phyloP scores from a whole-genome alignment of 2,113 vertebrate species.

The Clupea harengus region DNA sequence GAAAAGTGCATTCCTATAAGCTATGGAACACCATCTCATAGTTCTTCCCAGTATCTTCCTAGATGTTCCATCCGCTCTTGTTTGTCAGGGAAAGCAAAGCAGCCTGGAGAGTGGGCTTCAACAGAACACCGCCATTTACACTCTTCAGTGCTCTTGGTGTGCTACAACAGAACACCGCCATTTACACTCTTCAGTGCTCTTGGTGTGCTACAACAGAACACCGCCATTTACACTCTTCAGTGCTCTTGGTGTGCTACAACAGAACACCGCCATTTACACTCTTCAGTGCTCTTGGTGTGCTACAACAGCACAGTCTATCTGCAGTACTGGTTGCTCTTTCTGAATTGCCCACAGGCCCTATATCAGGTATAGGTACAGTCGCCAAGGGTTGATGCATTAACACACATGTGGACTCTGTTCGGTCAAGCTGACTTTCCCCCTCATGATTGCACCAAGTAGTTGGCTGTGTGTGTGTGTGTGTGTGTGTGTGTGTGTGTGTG shows the following conservation, averaged over 20 bases:
- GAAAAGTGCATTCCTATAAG: neutral
- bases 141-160: neutral
- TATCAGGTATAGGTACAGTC: neutral
- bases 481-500: slow-evolving; percentile 7
- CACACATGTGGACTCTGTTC: neutral
- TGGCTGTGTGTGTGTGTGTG: neutral
- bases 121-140: neutral
- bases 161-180: neutral
- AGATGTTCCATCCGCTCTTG: neutral
- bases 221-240: neutral
- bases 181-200: neutral
- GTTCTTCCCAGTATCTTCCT: neutral
- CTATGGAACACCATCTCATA: neutral
- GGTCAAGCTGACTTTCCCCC: neutral
- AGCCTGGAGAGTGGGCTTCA: neutral
- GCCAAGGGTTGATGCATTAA: neutral
- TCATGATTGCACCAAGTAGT: neutral
- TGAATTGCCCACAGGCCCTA: neutral
- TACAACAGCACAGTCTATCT: neutral
- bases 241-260: neutral
- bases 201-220: neutral
- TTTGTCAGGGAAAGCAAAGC: neutral
- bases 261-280: neutral
- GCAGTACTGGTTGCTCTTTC: neutral
- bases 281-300: neutral